Base-by-base conservation (phyloP, 2,888 invertebrate species). In the Melieria picta region DNA sequence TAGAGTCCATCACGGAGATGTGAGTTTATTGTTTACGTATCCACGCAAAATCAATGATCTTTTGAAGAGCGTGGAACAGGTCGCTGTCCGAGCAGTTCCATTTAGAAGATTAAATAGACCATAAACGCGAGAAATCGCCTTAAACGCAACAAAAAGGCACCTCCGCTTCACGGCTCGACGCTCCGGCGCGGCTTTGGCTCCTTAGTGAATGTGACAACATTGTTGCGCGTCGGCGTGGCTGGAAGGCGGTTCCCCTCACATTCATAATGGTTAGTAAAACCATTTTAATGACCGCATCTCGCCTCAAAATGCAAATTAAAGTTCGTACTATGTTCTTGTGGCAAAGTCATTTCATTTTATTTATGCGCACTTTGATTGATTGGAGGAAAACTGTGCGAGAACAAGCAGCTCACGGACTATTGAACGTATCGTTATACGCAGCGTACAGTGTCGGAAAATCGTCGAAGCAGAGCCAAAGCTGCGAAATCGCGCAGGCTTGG, bases 81-180 rank as follows among this genome's bases (percentile, higher is more conserved):
- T 16, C 16, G 57, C 16, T n/a, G 48, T n/a, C 62, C 63, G 69
- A 61, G 69, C 62, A 69, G 62, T 60, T 65, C 60, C 71, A 71
- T 71, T 72, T 74, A 56, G 62, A 66, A 74, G 74, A 71, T 74
- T 68, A 72, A 72, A 72, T 74, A 72, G 71, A 62, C 72, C 71
- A 72, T 74, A 72, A 74, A 72, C 65, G 63, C 70, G 65, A 63
- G 50, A 69, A 69, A 67, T 71, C 64, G 55, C 65, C 72, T 67
- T 60, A 72, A 72, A 66, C 72, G 71, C 72, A 57, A 46, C 63
- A 52, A 48, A 61, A 7, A 57, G 57, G 7, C 11, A 50, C 50
- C 10, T 50, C 50, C 9, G 50, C 50, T 10, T 30, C 30, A 30
- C 30, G 30, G 30, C 30, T 30, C 30, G 30, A 30, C 30, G 30